Percentiles rank a stretch among this genome's conserved stretches.
These are phyloP conservation scores for Idaea aversata DNA, from an alignment of 2,888 invertebrate genomes.

Conservation along the genomic window DNA sequence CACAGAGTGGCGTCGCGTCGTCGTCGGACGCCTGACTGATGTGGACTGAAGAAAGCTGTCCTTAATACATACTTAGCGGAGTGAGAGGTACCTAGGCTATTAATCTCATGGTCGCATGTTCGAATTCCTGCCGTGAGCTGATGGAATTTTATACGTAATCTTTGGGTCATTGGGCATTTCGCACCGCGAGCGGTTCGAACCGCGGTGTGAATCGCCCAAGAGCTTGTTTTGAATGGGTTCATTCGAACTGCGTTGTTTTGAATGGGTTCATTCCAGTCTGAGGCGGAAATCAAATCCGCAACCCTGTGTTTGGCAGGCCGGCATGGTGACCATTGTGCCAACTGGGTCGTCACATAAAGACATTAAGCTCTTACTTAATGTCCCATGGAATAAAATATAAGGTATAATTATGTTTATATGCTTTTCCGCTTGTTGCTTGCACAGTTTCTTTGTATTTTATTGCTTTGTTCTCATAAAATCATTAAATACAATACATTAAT, in stretches of 20 bases:
- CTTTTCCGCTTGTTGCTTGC: slow-evolving; percentile 22
- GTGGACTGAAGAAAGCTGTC: slow-evolving; percentile 21
- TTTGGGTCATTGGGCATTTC: no score
- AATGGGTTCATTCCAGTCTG: no score
- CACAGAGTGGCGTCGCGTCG: slow-evolving; percentile 23
- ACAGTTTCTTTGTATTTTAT: slow-evolving; percentile 11
- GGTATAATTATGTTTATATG: slow-evolving; percentile 12
- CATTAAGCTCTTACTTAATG: slow-evolving; percentile 17
- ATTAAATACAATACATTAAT: background rate
- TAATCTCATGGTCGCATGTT: background rate
- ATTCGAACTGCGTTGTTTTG: no score
- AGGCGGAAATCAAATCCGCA: no score
- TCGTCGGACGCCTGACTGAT: slow-evolving; percentile 18
- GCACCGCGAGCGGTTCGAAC: no score
- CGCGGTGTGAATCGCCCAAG: no score
- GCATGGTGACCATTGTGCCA: no score
- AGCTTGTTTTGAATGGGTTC: no score
- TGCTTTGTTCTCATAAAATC: background rate
- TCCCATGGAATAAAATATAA: slow-evolving; percentile 9
- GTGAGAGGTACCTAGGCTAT: background rate
- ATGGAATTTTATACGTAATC: no score
- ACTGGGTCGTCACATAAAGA: no score
- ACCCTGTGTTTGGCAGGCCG: no score
- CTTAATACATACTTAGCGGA: slow-evolving; percentile 8
- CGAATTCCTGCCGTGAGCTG: no score